A percentile compares a stretch with the other conserved stretches of the same genome.
phyloP scores from a whole-genome alignment of 2,797 vertebrate genomes.

The Acropternis orthonyx region DNA sequence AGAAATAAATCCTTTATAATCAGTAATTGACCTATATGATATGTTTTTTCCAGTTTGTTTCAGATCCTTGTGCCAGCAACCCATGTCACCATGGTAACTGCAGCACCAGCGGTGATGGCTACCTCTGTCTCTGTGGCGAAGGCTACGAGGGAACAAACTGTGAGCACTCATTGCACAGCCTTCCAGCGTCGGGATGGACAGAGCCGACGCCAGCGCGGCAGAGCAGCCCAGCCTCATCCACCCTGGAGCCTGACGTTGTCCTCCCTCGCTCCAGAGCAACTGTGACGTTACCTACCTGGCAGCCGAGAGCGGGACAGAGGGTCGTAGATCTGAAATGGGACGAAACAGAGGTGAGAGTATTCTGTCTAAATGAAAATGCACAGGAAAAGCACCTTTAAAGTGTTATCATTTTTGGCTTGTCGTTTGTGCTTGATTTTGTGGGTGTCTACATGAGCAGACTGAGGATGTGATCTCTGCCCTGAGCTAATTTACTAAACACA shows the following conservation, averaged over 20 bases:
- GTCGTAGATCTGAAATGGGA: constrained; percentile 90
- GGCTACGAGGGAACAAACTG: constrained; percentile 88
- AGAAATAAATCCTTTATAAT: neutral
- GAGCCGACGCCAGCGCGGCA: constrained; percentile 60
- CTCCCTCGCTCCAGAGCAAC: constrained; percentile 74
- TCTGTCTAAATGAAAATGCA: neutral
- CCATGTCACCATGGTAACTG: constrained; percentile 99
- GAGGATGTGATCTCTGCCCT: neutral
- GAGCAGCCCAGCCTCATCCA: constrained; percentile 37
- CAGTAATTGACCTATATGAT: constrained; percentile 63
- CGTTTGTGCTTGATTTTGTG: neutral
- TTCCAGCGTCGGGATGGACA: constrained; percentile 71
- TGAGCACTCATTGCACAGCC: constrained; percentile 76
- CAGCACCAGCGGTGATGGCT: constrained; percentile 79
- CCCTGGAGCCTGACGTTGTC: constrained; percentile 77
- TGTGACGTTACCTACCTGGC: constrained; percentile 85
- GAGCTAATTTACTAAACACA: neutral
- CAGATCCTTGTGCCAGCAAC: constrained; percentile 90
- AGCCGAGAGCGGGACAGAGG: constrained; percentile 89
- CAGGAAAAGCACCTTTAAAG: neutral
- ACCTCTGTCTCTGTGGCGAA: constrained; percentile 85
- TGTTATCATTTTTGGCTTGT: neutral
- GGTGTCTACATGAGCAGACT: neutral
- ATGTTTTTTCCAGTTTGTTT: constrained; percentile 84
- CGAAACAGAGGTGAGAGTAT: constrained; percentile 85